Percentiles rank a stretch among this genome's conserved stretches.
Conservation (phyloP, 2,888 invertebrate species). For the Pollenia labialis region DNA sequence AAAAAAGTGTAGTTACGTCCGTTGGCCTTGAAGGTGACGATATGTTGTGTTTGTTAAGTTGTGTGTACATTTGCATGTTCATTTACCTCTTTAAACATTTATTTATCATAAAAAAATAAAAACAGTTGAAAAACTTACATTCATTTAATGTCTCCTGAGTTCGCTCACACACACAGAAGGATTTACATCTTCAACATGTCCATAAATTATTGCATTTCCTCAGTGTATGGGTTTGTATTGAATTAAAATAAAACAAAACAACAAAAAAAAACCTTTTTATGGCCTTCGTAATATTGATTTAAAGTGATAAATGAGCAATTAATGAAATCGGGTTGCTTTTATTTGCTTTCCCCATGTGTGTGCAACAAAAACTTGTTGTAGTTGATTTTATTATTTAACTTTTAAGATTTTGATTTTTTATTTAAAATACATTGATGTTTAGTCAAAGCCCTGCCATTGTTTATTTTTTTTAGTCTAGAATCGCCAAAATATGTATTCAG, state of each 20-base stretch:
- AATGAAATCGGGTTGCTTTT: slow-evolving; percentile 59
- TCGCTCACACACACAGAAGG: slow-evolving; percentile 53
- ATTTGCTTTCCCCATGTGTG: slow-evolving; percentile 8
- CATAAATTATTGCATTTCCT: slow-evolving; percentile 72
- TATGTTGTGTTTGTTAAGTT: slow-evolving; percentile 7
- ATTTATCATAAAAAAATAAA: slow-evolving; percentile 24
- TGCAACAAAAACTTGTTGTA: slow-evolving; percentile 18
- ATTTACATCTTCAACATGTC: slow-evolving; percentile 71
- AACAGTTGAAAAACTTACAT: slow-evolving; percentile 48
- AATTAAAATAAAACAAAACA: slow-evolving; percentile 41
- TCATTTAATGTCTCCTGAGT: slow-evolving; percentile 47
- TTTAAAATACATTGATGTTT: neutral
- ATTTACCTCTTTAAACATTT: slow-evolving; percentile 66
- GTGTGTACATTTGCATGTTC: slow-evolving; percentile 47
- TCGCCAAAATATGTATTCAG: too few relatives aligned
- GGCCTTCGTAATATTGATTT: slow-evolving; percentile 69
- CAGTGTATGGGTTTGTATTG: slow-evolving; percentile 35
- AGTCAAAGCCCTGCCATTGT: too few relatives aligned
- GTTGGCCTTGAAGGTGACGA: too few relatives aligned
- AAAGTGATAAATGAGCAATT: slow-evolving; percentile 73
- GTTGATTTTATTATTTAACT: slow-evolving; percentile 34
- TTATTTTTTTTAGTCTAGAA: too few relatives aligned
- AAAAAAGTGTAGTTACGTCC: too few relatives aligned
- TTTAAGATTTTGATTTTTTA: neutral
- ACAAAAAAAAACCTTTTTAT: slow-evolving; percentile 57